Evolutionary conservation across 2,113 vertebrate genomes (phyloP), one percentile per base, ranked within the genome.

Genomic region (Etheostoma cragini): DNA sequence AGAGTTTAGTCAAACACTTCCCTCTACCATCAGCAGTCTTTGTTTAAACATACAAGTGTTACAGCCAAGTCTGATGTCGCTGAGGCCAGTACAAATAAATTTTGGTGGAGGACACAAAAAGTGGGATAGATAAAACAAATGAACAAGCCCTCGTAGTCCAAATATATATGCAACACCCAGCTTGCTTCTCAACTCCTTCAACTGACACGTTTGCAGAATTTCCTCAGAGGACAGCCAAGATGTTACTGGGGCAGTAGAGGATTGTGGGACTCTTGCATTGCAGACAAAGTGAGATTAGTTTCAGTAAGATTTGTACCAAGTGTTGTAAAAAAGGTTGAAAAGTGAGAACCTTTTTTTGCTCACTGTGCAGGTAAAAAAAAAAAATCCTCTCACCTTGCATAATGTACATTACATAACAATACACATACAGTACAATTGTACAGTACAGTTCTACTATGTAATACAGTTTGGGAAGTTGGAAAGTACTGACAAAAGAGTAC

Each of bases 81-180:
- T 24, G 56, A 30, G 53, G 87, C 83, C 88, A 89, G 85, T 42
- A 73, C 82, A 93, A 94, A 94, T 91, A 91, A 90, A 91, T 72
- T 19, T 61, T 75, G 78, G 77, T 30, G 70, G 77, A 84, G 82
- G 80, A 92, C 63, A 84, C 61, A 87, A 87, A 87, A 85, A 90
- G 73, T 70, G 76, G 72, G 79, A 83, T 68, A 86, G 82, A 80
- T 88, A 87, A 92, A 93, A 92, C 84, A 93, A 93, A 93, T 88
- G 89, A 90, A 92, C 91, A 90, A 74, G 83, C 56, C 84, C 71
- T 67, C 26, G 17, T 62, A 76, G 82, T 88, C 81, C 89, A 92
- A 92, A 94, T 85, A 91, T 90, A 89, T 89, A 92, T 74, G 76
- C 82, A 91, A 90, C 82, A 91, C 84, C 71, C 86, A 80, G 80